phyloP scores from a whole-genome alignment of 1,140 invertebrate genomes.

The Drosophila hydei region DNA sequence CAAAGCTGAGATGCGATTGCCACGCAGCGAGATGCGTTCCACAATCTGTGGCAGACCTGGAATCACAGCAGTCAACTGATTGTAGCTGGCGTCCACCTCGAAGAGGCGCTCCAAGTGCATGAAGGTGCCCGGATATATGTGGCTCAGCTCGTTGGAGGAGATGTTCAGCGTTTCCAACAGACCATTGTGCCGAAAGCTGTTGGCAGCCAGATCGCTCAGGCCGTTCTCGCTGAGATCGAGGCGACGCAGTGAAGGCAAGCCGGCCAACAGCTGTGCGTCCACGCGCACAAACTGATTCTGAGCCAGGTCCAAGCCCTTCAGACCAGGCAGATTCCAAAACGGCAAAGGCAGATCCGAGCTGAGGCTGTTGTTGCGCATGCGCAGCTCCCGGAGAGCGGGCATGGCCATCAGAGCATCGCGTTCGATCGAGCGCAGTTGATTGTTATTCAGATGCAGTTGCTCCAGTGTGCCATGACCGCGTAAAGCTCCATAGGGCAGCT shows the following conservation, averaged over 20 bases:
- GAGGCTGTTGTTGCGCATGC: constrained; percentile 91
- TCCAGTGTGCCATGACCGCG: constrained; percentile 91
- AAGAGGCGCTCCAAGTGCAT: constrained; percentile 89
- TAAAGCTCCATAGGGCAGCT: constrained; percentile 90
- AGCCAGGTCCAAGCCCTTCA: constrained; percentile 92
- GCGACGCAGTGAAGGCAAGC: constrained; percentile 89
- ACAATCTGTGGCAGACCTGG: constrained; percentile 90
- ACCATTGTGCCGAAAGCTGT: constrained; percentile 89
- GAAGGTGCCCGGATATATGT: constrained; percentile 90
- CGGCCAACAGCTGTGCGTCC: constrained; percentile 88
- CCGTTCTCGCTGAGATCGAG: constrained; percentile 92
- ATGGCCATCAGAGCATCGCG: constrained; percentile 91
- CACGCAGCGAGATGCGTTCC: constrained; percentile 90
- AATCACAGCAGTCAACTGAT: constrained; percentile 89
- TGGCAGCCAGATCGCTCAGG: constrained; percentile 88
- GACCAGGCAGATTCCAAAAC: constrained; percentile 91
- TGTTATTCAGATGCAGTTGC: constrained; percentile 91
- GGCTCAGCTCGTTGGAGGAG: constrained; percentile 88
- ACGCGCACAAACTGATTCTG: constrained; percentile 90
- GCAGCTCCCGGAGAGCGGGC: constrained; percentile 91
- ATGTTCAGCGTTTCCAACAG: constrained; percentile 91
- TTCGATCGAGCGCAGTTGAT: constrained; percentile 89
- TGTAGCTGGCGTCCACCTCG: constrained; percentile 91
- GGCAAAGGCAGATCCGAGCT: constrained; percentile 87
- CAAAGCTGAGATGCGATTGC: constrained; percentile 89